Evolutionary conservation across 2,113 vertebrate species (phyloP), one percentile per base, ranked within the genome.

Genomic region (Gadus macrocephalus): DNA sequence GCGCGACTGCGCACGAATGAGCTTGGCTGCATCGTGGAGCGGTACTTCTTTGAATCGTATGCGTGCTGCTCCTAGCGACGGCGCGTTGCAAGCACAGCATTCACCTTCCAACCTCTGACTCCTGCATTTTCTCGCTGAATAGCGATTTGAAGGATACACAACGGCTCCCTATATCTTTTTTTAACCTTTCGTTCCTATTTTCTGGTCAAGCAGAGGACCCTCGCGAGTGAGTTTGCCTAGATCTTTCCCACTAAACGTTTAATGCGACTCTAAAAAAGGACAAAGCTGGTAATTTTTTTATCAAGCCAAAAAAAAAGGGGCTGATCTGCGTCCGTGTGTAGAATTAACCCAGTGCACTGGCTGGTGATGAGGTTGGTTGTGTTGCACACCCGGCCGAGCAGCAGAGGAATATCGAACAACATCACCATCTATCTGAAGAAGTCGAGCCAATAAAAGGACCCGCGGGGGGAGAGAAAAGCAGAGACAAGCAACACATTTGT

Each of bases 301-400:
- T 64, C 62, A 55, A 12, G 6, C 53, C 83, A 69, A 77, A 83
- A 68, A 65, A 64, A 38, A 72, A 69, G 77, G 78, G 77, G 78
- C 83, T 81, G 82, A 78, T 79, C 80, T 75, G 89, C 80, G 76
- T 87, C 85, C 83, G 77, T 78, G 77, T 62, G 69, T 69, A 62
- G 78, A 79, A 78, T 78, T 70, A 69, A 81, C 49, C 64, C 56
- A 67, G 62, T 70, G 76, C 76, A 73, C 70, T 49, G 70, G 66
- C 75, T 75, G 86, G 91, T 89, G 87, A 93, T 93, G 91, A 87
- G 89, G 91, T 82, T 88, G 85, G 83, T 88, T 80, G 91, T 84
- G 87, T 83, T 73, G 31, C 31, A 35, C 85, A 77, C 81, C 81
- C 77, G 79, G 83, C 79, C 83, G 74, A 86, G 81, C 81, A 58